Conservation (phyloP, 2,888 invertebrate genomes). For the Isotomurus palustris region DNA sequence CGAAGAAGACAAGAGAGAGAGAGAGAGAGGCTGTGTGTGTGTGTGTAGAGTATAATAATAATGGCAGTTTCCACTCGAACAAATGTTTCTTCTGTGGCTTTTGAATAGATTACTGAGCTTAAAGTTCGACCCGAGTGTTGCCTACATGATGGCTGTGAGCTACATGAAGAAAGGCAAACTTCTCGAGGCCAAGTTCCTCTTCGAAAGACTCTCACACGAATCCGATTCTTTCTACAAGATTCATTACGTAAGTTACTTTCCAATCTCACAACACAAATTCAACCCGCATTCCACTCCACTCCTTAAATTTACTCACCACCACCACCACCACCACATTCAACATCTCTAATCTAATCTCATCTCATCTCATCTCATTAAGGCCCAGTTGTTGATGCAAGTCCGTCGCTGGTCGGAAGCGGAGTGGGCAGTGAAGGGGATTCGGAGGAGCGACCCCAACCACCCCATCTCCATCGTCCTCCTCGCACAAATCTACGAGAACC, state of each 20-base stretch:
- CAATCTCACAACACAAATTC: no score
- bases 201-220: conserved; percentile 30
- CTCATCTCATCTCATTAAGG: no score
- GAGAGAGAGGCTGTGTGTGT: no score
- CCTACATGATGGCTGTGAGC: conserved; percentile 34
- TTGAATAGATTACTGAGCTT: conserved; percentile 35
- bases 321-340: no score
- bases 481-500: conserved; percentile 37
- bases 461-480: conserved; percentile 35
- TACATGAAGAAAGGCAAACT: conserved; percentile 35
- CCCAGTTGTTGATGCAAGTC: conserved; percentile 35
- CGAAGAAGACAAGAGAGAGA: no score
- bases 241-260: conserved; percentile 41
- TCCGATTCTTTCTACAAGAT: conserved; percentile 42
- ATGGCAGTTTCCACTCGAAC: no score
- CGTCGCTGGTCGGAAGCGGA: conserved; percentile 39
- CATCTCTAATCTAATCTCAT: no score
- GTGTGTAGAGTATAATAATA: no score
- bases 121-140: conserved; percentile 39
- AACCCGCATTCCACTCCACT: no score
- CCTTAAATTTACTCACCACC: conserved; percentile 11
- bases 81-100: no score
- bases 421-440: conserved; percentile 27
- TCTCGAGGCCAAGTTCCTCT: conserved; percentile 33
- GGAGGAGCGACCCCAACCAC: conserved; percentile 29